Evolutionary conservation across 2,888 invertebrate species (phyloP).

Genomic region (Amblyjoppa proteus): DNA sequence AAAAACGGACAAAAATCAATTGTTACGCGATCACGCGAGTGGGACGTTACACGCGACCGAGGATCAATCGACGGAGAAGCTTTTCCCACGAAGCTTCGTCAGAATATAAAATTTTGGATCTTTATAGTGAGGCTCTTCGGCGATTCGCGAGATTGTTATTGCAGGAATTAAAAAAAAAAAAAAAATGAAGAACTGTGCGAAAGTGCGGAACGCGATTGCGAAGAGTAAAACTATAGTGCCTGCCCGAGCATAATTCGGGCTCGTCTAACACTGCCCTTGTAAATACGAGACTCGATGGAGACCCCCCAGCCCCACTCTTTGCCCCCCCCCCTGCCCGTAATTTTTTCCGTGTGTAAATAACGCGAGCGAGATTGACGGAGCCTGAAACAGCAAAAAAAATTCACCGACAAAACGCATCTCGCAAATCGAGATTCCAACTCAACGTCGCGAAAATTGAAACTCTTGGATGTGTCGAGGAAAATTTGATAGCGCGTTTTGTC

Average conservation of each 20-base stretch:
- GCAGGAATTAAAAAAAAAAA: background rate
- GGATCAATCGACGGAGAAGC: background rate
- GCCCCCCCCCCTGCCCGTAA: background rate
- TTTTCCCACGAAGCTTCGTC: background rate
- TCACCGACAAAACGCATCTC: background rate
- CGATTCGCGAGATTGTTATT: constrained; percentile 30
- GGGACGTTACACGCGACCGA: constrained; percentile 13
- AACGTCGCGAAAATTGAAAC: constrained; percentile 1
- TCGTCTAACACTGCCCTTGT: constrained; percentile 81
- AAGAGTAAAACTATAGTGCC: constrained; percentile 73
- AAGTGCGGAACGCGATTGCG: constrained; percentile 18
- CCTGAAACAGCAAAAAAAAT: constrained; percentile 44
- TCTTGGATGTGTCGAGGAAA: constrained; percentile 1
- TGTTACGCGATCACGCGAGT: constrained; percentile 26
- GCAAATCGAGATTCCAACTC: background rate
- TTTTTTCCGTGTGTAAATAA: constrained; percentile 59
- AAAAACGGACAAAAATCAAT: background rate
- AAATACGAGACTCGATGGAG: constrained; percentile 71
- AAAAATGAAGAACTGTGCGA: background rate
- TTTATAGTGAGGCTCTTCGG: background rate
- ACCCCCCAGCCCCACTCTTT: background rate
- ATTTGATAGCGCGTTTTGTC: constrained; percentile 1
- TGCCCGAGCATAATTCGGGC: constrained; percentile 77
- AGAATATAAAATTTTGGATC: background rate
- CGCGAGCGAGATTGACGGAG: constrained; percentile 47